Evolutionary conservation across 2,797 vertebrate genomes (phyloP), one percentile per base, ranked within the genome.

Genomic region (Euthynnus affinis): DNA sequence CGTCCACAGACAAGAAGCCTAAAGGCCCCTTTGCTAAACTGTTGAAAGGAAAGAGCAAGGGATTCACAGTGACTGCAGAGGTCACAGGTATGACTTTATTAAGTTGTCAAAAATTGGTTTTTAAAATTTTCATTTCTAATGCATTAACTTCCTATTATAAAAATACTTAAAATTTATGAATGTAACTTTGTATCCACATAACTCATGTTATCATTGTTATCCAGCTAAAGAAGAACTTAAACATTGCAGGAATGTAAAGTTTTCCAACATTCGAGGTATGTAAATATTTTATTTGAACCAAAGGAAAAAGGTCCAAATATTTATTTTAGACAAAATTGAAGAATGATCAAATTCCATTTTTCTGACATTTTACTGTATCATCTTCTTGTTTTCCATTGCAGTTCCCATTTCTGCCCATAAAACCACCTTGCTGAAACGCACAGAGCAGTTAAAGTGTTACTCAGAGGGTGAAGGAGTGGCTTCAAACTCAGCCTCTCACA

Each of bases 391-490:
- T 25, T 59, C 9, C 7, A 10, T 34, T 87, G 20, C 59, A 95
- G 94, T 86, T 81, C 68, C 78, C 10, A 82, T 95, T 55, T 88
- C 87, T 61, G 86, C 88, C 51, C 91, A 95, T 76, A 95, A 92
- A 76, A 90, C 78, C 46, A 94, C 89, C 0, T 66, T 94, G 3
- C 44, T 94, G 66, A 92, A 84, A 37, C 85, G 82, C 23, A 94
- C 91, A 5, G 78, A 91, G 65, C 89, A 92, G 48, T 67, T 95
- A 2, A 87, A 87, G 59, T 89, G 87, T 67, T 93, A 93, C 37
- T 84, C 91, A 5, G 92, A 94, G 59, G 87, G 89, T 0, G 90
- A 82, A 3, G 49, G 32, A 22, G 74, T 75, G 4, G 79, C 81
- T 7, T 87, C 80, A 12, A 90, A 91, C 76, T 89, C 90, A 3